These are phyloP conservation scores for Diorhabda carinulata DNA, from an alignment of 1,140 invertebrate genomes.

Conservation along the genomic window DNA sequence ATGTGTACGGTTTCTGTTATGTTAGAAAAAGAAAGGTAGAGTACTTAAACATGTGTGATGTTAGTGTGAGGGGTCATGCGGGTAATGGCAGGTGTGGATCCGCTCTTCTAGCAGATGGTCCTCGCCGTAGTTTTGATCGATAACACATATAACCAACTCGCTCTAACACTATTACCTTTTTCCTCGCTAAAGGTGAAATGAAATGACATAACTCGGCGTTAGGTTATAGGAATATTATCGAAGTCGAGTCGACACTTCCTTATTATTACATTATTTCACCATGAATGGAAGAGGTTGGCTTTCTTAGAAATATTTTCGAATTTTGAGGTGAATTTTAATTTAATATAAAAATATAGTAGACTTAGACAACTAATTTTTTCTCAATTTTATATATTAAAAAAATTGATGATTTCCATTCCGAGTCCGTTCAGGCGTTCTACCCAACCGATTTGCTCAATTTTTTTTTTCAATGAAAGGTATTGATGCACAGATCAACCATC, in stretches of 20 bases:
- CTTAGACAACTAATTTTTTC: too few relatives aligned
- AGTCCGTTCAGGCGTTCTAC: too few relatives aligned
- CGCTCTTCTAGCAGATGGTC: slow-evolving; percentile 9
- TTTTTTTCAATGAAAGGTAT: too few relatives aligned
- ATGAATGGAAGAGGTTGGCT: too few relatives aligned
- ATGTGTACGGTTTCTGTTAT: neutral
- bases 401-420: too few relatives aligned
- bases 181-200: neutral
- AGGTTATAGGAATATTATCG: neutral
- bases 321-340: too few relatives aligned
- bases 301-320: too few relatives aligned
- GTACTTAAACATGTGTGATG: slow-evolving; percentile 2
- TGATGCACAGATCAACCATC: too few relatives aligned
- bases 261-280: too few relatives aligned
- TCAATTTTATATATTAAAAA: too few relatives aligned
- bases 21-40: slow-evolving; percentile 2
- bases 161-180: neutral
- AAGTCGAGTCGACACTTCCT: neutral
- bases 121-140: slow-evolving; percentile 10
- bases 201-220: neutral
- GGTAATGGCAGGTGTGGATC: slow-evolving; percentile 9
- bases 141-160: neutral
- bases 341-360: too few relatives aligned
- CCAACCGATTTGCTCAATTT: too few relatives aligned
- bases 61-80: slow-evolving; percentile 11